Evolutionary conservation across 2,888 invertebrate species (phyloP).

Genomic region (Chaetoderma sp.): DNA sequence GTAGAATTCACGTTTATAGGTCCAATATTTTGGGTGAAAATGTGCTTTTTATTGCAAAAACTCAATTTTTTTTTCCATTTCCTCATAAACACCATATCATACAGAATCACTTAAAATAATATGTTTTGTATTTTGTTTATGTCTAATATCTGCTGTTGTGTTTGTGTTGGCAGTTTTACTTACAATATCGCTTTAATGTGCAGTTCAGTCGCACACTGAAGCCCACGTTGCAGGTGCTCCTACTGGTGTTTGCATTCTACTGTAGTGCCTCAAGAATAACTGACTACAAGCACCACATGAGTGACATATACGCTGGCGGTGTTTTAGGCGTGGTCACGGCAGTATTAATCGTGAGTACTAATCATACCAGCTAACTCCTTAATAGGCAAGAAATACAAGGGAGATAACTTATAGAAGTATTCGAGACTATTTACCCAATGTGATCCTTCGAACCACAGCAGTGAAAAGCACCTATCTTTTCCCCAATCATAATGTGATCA

Average conservation of each 20-base stretch:
- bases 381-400: too few species aligned
- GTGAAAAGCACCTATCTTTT: too few species aligned
- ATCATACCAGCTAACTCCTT: too few species aligned
- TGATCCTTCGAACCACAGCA: too few species aligned
- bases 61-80: too few species aligned
- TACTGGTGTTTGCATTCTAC: conserved; percentile 78
- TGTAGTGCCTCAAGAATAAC: conserved; percentile 83
- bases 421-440: too few species aligned
- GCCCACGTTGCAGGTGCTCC: conserved; percentile 84
- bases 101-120: neutral
- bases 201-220: conserved; percentile 81
- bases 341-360: conserved; percentile 51
- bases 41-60: too few species aligned
- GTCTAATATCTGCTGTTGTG: neutral
- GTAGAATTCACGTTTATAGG: too few species aligned
- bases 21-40: too few species aligned
- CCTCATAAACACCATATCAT: too few species aligned
- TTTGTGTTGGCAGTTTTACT: conserved; percentile 76
- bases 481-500: too few species aligned
- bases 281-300: conserved; percentile 98
- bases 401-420: too few species aligned
- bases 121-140: neutral
- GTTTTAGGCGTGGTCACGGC: conserved; percentile 71
- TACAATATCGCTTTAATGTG: conserved; percentile 87
- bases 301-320: conserved; percentile 88